Evolutionary conservation across 2,888 invertebrate species (phyloP).

Genomic region (Synergus itoensis): DNA sequence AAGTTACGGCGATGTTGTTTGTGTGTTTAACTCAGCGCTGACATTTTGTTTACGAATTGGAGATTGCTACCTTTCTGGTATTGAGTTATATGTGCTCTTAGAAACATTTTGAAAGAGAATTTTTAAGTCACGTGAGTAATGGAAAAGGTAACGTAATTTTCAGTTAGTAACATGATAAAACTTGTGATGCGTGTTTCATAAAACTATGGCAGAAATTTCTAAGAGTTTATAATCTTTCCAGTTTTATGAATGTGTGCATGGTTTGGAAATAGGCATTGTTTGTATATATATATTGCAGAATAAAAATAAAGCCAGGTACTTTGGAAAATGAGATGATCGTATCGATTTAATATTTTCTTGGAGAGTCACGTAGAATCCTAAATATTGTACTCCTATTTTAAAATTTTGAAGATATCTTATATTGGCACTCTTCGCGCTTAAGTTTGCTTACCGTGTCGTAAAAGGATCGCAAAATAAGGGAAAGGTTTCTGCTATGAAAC

Average conservation of each 20-base stretch:
- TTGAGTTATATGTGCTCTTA: background rate
- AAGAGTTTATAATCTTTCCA: background rate
- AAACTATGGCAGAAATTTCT: no score
- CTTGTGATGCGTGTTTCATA: no score
- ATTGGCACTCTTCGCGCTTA: background rate
- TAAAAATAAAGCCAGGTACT: background rate
- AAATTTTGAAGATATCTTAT: conserved; percentile 5
- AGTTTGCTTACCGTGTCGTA: background rate
- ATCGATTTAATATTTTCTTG: background rate
- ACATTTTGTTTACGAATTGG: conserved; percentile 24
- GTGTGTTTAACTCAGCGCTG: conserved; percentile 21
- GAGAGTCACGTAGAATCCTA: background rate
- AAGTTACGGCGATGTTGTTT: conserved; percentile 10
- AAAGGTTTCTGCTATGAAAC: conserved; percentile 6
- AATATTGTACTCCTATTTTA: background rate
- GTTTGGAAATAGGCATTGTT: background rate
- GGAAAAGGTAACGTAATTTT: no score
- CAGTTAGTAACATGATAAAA: no score
- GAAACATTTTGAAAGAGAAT: no score
- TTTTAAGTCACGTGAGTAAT: no score
- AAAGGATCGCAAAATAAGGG: conserved; percentile 4
- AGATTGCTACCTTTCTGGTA: background rate
- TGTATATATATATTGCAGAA: background rate
- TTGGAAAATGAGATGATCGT: background rate
- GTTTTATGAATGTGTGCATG: background rate